Evolutionary conservation across 2,888 invertebrate species (phyloP).

Genomic region (Lydus trimaculatus): DNA sequence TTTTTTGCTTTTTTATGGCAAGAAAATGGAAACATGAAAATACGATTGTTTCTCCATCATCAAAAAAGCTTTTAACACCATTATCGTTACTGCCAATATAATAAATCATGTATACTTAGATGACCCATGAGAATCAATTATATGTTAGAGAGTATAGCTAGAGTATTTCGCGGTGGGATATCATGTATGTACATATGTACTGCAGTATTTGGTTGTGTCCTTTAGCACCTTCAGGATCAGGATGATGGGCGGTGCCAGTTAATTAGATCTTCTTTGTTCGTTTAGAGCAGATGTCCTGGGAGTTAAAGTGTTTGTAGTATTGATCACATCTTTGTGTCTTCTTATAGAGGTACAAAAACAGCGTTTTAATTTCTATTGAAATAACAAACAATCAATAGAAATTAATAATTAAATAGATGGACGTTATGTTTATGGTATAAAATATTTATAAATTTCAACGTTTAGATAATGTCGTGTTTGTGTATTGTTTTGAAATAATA

Average conservation of each 20-base stretch:
- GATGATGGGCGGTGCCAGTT: not conserved
- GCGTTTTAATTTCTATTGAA: not conserved
- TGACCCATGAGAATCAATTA: not conserved
- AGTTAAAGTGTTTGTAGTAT: not conserved
- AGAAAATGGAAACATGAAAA: not conserved
- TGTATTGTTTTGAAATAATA: constrained; percentile 17
- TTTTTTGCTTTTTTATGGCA: not conserved
- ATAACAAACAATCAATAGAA: constrained; percentile 16
- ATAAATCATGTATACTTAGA: not conserved
- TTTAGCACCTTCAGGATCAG: not conserved
- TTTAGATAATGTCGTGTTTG: constrained; percentile 11
- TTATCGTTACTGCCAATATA: not conserved
- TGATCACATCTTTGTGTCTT: not conserved
- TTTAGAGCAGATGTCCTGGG: not conserved
- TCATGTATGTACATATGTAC: not conserved
- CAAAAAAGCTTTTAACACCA: not conserved
- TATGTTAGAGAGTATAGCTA: not conserved
- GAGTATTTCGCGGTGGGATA: not conserved
- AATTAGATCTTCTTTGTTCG: not conserved
- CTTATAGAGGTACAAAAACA: not conserved
- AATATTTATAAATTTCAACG: constrained; percentile 21
- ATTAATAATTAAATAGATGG: constrained; percentile 15
- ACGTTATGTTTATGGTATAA: constrained; percentile 22
- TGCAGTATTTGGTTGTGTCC: not conserved
- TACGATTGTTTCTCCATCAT: not conserved